These are phyloP conservation scores for Phyllopteryx taeniolatus DNA, from an alignment of 2,113 vertebrate species.

Conservation along the genomic window DNA sequence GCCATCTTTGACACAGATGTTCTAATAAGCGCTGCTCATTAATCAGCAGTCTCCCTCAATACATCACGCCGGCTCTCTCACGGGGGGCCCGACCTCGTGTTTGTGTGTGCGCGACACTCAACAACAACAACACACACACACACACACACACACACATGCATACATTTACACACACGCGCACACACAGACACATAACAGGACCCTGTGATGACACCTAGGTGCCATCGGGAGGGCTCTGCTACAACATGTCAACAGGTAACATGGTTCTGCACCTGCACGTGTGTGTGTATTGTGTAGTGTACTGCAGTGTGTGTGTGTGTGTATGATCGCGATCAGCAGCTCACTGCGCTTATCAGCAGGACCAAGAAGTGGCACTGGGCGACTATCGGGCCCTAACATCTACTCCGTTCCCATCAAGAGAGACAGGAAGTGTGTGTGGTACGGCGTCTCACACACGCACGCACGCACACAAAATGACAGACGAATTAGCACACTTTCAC, in stretches of 20 bases:
- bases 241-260: conserved; percentile 69
- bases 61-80: conserved; percentile 66
- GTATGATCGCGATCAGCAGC: conserved; percentile 75
- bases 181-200: conserved; percentile 68
- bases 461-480: neutral
- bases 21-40: conserved; percentile 78
- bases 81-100: conserved; percentile 49
- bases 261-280: conserved; percentile 14
- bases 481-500: conserved; percentile 16
- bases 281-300: conserved; percentile 8
- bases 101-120: conserved; percentile 48
- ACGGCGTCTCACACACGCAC: conserved; percentile 8
- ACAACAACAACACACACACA: conserved; percentile 38
- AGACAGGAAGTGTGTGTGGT: conserved; percentile 48
- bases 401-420: conserved; percentile 66
- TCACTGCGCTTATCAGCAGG: conserved; percentile 70
- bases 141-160: conserved; percentile 50
- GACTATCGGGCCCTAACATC: conserved; percentile 69
- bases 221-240: conserved; percentile 48
- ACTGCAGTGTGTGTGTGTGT: conserved; percentile 49
- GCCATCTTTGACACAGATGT: conserved; percentile 80
- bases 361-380: conserved; percentile 74
- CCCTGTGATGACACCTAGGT: conserved; percentile 50
- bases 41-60: conserved; percentile 76
- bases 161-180: conserved; percentile 30